Conservation (phyloP, 2,797 vertebrate species). For the Cetoscarus ocellatus region DNA sequence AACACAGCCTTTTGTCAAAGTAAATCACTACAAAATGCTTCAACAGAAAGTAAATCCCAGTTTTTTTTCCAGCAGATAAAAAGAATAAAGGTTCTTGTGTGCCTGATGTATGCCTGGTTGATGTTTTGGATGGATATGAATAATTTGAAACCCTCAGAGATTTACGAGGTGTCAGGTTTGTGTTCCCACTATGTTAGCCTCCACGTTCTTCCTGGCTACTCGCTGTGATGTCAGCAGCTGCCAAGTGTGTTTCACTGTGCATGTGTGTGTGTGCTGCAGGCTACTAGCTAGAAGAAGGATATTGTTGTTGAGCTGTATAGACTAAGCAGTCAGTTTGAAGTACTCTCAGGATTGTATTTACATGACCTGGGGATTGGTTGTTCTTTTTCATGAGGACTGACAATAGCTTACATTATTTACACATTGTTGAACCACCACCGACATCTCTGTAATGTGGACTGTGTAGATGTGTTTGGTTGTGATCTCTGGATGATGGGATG, state of each 20-base stretch:
- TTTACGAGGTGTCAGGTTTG: conserved; percentile 32
- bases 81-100: conserved; percentile 1
- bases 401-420: conserved; percentile 2
- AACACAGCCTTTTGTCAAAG: conserved; percentile 4
- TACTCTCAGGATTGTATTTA: conserved; percentile 20
- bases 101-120: conserved; percentile 13
- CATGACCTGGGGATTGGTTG: conserved; percentile 18
- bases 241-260: conserved; percentile 1
- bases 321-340: conserved; percentile 39
- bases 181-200: conserved; percentile 2
- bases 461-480: not conserved
- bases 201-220: conserved; percentile 13
- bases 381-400: conserved; percentile 12
- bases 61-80: conserved; percentile 28
- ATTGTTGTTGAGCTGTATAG: conserved; percentile 32
- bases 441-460: not conserved
- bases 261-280: conserved; percentile 11
- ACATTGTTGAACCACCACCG: conserved; percentile 2
- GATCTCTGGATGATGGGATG: not conserved
- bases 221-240: conserved; percentile 33
- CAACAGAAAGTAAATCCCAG: conserved; percentile 9
- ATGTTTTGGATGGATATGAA: conserved; percentile 28
- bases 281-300: conserved; percentile 9
- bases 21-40: not conserved
- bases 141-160: conserved; percentile 29